These are phyloP conservation scores for Calameuta idolon DNA, from an alignment of 2,888 invertebrate species.

Conservation along the genomic window DNA sequence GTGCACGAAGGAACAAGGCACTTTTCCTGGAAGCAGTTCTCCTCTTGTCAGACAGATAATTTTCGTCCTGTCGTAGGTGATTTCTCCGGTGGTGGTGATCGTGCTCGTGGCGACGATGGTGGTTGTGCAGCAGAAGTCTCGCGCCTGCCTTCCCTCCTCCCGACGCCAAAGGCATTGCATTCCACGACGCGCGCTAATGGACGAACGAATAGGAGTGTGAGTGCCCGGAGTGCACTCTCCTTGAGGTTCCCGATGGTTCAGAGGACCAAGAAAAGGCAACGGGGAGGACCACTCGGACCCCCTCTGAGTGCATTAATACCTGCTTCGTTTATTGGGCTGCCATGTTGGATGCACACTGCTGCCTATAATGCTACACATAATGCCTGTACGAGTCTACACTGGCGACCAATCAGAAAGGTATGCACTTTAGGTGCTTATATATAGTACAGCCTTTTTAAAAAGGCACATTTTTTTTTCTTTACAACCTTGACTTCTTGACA, in stretches of 20 bases:
- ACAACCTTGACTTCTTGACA: not conserved
- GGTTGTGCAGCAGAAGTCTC: slow-evolving; percentile 14
- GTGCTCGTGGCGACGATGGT: not conserved
- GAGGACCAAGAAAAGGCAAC: slow-evolving; percentile 21
- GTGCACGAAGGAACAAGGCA: slow-evolving; percentile 16
- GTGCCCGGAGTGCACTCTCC: slow-evolving; percentile 33
- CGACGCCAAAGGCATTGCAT: slow-evolving; percentile 36
- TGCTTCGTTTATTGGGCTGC: slow-evolving; percentile 31
- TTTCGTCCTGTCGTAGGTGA: slow-evolving; percentile 41
- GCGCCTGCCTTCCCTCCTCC: slow-evolving; percentile 27
- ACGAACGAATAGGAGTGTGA: slow-evolving; percentile 39
- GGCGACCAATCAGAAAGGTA: not conserved
- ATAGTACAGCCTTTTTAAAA: not conserved
- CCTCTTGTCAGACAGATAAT: slow-evolving; percentile 52
- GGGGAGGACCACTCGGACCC: slow-evolving; percentile 15
- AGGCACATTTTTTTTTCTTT: not conserved
- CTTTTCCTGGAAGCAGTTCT: slow-evolving; percentile 57
- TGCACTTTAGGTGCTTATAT: not conserved
- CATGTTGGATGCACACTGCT: slow-evolving; percentile 16
- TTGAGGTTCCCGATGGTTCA: slow-evolving; percentile 14
- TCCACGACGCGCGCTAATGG: slow-evolving; percentile 48
- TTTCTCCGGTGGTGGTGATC: slow-evolving; percentile 21
- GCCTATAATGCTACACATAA: not conserved
- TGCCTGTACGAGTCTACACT: not conserved
- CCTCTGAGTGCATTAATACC: slow-evolving; percentile 27